These are phyloP conservation scores for Ptychodera flava DNA, from an alignment of 35 echinoderm and acorn worm genomes.

Conservation along the genomic window DNA sequence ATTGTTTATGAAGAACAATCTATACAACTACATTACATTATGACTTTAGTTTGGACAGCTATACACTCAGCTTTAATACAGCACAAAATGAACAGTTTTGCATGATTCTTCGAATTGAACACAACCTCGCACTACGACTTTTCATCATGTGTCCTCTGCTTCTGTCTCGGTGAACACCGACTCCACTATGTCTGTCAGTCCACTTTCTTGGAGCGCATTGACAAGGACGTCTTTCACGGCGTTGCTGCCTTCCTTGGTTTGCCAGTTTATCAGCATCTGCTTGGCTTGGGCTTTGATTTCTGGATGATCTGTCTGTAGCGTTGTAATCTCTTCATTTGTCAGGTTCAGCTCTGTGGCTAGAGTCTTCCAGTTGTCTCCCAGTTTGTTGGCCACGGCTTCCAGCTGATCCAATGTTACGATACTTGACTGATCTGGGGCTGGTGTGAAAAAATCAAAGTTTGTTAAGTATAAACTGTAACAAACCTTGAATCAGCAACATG, in stretches of 20 bases:
- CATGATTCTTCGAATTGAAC: too few relatives aligned
- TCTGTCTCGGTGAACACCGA: slow-evolving; percentile 58
- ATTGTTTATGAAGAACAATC: too few relatives aligned
- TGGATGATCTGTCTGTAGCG: slow-evolving; percentile 56
- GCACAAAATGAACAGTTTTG: too few relatives aligned
- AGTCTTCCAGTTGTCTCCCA: slow-evolving; percentile 95
- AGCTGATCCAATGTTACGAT: slow-evolving; percentile 48
- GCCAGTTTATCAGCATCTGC: slow-evolving; percentile 50
- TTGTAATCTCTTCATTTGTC: slow-evolving; percentile 71
- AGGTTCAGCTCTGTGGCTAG: slow-evolving; percentile 68
- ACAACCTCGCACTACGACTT: too few relatives aligned
- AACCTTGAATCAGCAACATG: too few relatives aligned
- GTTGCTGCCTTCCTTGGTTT: slow-evolving; percentile 43
- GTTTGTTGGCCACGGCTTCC: slow-evolving; percentile 42
- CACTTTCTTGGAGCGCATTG: slow-evolving; percentile 71
- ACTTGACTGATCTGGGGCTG: slow-evolving; percentile 16
- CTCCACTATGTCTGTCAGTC: slow-evolving; percentile 89
- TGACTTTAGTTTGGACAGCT: too few relatives aligned
- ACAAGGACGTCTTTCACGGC: slow-evolving; percentile 50
- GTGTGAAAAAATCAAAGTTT: too few relatives aligned
- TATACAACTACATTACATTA: too few relatives aligned
- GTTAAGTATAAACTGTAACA: too few relatives aligned
- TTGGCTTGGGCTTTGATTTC: slow-evolving; percentile 76
- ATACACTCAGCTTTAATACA: too few relatives aligned
- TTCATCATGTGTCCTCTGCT: not conserved